Evolutionary conservation across 2,113 vertebrate genomes (phyloP).

Genomic region (Dromaius novaehollandiae): DNA sequence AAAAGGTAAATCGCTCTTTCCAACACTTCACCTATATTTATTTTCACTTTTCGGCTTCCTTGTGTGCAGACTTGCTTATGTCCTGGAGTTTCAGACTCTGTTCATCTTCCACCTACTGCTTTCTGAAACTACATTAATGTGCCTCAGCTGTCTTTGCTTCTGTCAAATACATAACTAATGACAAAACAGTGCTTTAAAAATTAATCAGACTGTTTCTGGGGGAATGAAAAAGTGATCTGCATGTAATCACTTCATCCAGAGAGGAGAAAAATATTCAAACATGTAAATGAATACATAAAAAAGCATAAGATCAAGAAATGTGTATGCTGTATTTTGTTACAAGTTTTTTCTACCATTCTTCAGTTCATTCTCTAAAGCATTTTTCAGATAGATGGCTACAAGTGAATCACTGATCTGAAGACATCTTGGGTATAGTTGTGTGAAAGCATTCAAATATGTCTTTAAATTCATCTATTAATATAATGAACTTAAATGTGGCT

Average conservation of each 20-base stretch:
- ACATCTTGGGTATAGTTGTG: background rate
- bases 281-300: background rate
- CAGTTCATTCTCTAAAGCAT: background rate
- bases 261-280: background rate
- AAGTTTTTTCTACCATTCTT: background rate
- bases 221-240: background rate
- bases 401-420: background rate
- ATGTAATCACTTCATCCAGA: constrained; percentile 18
- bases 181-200: constrained; percentile 44
- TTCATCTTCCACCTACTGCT: constrained; percentile 15
- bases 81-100: background rate
- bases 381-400: background rate
- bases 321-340: background rate
- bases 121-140: constrained; percentile 24
- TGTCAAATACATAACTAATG: constrained; percentile 37
- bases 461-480: background rate
- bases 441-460: background rate
- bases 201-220: constrained; percentile 32
- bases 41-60: constrained; percentile 20
- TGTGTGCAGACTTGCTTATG: background rate
- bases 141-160: constrained; percentile 21
- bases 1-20: background rate
- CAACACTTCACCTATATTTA: background rate
- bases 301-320: background rate
- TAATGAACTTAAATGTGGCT: background rate